A percentile compares a stretch with the other conserved stretches of the same genome.
phyloP scores from a whole-genome alignment of 1,140 invertebrate genomes.

The Dendrolimus kikuchii region DNA sequence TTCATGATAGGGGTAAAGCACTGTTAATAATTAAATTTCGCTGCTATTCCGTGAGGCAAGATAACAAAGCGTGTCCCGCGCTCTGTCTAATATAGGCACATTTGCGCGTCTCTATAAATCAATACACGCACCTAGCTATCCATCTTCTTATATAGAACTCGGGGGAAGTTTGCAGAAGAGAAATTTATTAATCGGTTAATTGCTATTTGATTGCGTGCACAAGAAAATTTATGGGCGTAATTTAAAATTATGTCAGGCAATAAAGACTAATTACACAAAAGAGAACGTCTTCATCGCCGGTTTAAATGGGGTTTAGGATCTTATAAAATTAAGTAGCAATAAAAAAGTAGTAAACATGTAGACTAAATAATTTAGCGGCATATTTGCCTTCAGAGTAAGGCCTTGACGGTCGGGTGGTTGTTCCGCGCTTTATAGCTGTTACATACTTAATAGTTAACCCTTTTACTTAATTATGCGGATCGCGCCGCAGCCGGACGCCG shows the following conservation, averaged over 20 bases:
- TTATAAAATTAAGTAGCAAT: not conserved
- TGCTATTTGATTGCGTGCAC: slow-evolving; percentile 25
- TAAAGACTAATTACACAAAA: too few species aligned
- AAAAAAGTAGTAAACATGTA: slow-evolving; percentile 13
- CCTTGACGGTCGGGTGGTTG: slow-evolving; percentile 29
- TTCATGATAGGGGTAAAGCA: slow-evolving; percentile 21
- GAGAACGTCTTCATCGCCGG: too few species aligned
- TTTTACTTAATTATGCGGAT: slow-evolving; percentile 65
- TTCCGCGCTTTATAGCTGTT: slow-evolving; percentile 50
- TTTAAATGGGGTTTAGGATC: not conserved
- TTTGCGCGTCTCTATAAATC: slow-evolving; percentile 1
- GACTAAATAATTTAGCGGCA: slow-evolving; percentile 37
- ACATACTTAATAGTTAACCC: slow-evolving; percentile 63
- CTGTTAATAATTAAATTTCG: slow-evolving; percentile 33
- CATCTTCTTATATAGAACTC: not conserved
- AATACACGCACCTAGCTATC: not conserved
- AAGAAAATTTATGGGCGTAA: slow-evolving; percentile 13
- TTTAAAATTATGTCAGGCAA: slow-evolving; percentile 3
- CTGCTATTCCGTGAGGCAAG: slow-evolving; percentile 11
- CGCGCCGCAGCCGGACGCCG: slow-evolving; percentile 30
- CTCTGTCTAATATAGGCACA: not conserved
- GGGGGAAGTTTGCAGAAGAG: slow-evolving; percentile 2
- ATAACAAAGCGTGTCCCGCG: slow-evolving; percentile 9
- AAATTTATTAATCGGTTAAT: slow-evolving; percentile 31
- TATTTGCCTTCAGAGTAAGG: slow-evolving; percentile 41